These are phyloP conservation scores for Hassar affinis DNA, from an alignment of 2,113 vertebrate species.

Conservation along the genomic window DNA sequence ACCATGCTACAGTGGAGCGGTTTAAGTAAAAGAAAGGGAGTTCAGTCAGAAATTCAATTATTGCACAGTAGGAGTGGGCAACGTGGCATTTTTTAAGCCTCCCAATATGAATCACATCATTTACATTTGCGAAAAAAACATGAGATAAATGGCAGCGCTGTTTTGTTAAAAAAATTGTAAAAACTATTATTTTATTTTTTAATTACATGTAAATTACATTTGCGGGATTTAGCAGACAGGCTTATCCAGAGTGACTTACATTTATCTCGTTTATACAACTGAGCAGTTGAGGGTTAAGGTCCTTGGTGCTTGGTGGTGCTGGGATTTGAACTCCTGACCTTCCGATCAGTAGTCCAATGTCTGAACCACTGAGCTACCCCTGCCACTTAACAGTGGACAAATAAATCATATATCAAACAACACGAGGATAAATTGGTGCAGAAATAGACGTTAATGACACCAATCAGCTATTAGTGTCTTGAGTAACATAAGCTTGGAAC, in stretches of 20 bases:
- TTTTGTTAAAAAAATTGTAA: not conserved
- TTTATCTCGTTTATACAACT: too few species aligned
- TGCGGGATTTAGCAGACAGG: too few species aligned
- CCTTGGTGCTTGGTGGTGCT: too few species aligned
- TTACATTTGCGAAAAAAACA: not conserved
- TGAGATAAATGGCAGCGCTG: not conserved
- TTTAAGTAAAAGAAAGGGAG: not conserved
- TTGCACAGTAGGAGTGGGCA: not conserved
- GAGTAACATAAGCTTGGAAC: not conserved
- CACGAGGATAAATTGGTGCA: not conserved
- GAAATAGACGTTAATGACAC: not conserved
- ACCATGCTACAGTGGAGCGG: not conserved
- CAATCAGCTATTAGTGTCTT: not conserved
- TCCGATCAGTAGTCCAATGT: too few species aligned
- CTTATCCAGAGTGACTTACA: too few species aligned
- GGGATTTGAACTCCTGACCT: too few species aligned
- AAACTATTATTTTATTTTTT: too few species aligned
- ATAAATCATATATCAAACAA: not conserved
- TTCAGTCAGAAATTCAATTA: not conserved
- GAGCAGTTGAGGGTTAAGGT: too few species aligned
- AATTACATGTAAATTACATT: not conserved
- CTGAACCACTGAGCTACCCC: too few species aligned
- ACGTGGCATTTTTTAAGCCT: not conserved
- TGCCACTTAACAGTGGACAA: not conserved
- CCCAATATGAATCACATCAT: not conserved